A percentile compares a stretch with the other conserved stretches of the same genome.
phyloP scores from a whole-genome alignment of 2,797 vertebrate species.

The Acanthopagrus latus region DNA sequence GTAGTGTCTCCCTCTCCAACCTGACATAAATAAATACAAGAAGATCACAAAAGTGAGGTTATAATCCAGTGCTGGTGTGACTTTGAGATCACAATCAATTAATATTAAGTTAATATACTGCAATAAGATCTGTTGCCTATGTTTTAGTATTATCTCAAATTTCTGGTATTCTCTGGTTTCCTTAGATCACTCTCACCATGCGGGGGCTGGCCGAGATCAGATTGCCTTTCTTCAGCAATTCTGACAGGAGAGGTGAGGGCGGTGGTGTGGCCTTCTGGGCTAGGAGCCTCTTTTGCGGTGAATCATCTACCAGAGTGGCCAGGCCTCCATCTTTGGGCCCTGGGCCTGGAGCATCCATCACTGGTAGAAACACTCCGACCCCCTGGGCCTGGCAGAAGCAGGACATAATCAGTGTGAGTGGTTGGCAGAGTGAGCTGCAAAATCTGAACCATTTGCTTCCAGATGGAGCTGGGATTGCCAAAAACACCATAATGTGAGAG shows the following conservation, averaged over 20 bases:
- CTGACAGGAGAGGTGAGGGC: conserved; percentile 97
- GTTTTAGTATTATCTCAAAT: not conserved
- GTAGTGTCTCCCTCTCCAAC: conserved; percentile 83
- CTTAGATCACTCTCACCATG: conserved; percentile 70
- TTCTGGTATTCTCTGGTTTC: not conserved
- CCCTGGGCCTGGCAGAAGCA: conserved; percentile 86
- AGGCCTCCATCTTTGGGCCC: conserved; percentile 89
- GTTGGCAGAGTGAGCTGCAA: not conserved
- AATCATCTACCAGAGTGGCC: conserved; percentile 92
- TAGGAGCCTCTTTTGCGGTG: conserved; percentile 96
- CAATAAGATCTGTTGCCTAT: not conserved
- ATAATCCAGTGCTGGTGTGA: not conserved
- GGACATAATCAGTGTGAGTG: conserved; percentile 63
- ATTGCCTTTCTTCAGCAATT: conserved; percentile 98
- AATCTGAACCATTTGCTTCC: not conserved
- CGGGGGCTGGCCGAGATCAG: conserved; percentile 94
- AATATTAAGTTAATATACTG: not conserved
- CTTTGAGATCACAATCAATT: not conserved
- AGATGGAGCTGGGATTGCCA: not conserved
- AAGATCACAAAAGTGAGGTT: not conserved
- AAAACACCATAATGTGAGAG: conserved; percentile 17
- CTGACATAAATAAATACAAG: conserved; percentile 56
- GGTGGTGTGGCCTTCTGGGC: conserved; percentile 97
- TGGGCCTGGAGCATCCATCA: conserved; percentile 83
- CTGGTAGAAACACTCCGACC: conserved; percentile 89